Conservation (phyloP, 2,113 vertebrate species). For the Sisor rabdophorus region DNA sequence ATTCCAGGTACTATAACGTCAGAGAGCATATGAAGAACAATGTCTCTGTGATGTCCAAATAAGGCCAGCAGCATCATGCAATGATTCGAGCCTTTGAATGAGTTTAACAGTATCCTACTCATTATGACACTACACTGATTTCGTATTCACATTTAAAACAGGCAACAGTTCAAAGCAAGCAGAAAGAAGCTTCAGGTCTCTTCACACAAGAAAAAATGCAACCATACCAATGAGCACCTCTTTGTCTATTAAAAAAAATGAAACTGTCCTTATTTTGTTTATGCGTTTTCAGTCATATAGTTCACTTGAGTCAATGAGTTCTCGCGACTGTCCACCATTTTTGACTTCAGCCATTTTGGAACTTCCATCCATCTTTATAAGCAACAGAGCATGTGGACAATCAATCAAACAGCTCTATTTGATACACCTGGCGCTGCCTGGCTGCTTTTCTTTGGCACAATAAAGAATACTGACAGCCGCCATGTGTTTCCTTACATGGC, state of each 20-base stretch:
- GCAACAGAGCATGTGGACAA: conserved; percentile 57
- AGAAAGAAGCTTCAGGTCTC: conserved; percentile 5
- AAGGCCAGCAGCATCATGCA: conserved; percentile 30
- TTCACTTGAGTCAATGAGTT: conserved; percentile 15
- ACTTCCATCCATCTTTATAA: conserved; percentile 49
- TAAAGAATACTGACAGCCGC: conserved; percentile 19
- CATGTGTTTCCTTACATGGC: neutral
- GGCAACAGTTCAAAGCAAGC: conserved; percentile 20
- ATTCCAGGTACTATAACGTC: conserved; percentile 28
- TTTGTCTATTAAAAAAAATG: neutral
- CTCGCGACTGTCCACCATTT: conserved; percentile 16
- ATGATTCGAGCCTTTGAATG: conserved; percentile 47
- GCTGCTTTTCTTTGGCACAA: conserved; percentile 18
- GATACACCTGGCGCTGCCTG: conserved; percentile 17
- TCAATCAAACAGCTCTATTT: conserved; percentile 51
- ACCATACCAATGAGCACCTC: conserved; percentile 22
- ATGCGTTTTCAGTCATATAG: conserved; percentile 15
- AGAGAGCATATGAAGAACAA: conserved; percentile 32
- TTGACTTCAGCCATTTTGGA: conserved; percentile 48
- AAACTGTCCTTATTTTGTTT: neutral
- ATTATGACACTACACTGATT: conserved; percentile 34
- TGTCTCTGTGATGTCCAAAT: conserved; percentile 34
- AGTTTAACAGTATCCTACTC: conserved; percentile 44
- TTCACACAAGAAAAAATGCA: neutral
- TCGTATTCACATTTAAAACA: conserved; percentile 41